phyloP scores from a whole-genome alignment of 2,113 vertebrate species.

The Anoura caudifer region DNA sequence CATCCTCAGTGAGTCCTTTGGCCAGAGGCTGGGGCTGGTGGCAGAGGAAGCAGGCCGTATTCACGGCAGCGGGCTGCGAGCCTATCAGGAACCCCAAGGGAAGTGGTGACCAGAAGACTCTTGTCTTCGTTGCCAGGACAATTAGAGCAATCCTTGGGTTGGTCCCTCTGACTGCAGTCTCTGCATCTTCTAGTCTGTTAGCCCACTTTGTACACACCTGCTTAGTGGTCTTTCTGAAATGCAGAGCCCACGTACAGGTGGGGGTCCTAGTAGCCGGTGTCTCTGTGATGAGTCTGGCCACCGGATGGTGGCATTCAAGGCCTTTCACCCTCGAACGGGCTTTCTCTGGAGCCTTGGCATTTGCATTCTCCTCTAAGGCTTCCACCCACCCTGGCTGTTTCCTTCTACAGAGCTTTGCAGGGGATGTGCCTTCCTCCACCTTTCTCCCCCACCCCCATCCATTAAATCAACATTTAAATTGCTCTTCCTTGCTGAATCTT shows the following conservation, averaged over 20 bases:
- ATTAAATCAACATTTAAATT: neutral
- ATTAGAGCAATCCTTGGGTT: fast-evolving
- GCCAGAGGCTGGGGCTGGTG: neutral
- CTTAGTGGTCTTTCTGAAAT: fast-evolving
- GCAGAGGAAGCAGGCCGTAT: fast-evolving
- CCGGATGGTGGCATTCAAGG: fast-evolving
- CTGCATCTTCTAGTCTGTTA: fast-evolving
- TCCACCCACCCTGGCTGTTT: fast-evolving
- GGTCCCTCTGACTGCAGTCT: neutral
- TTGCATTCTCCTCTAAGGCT: neutral
- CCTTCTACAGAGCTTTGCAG: neutral
- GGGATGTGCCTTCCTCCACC: fast-evolving
- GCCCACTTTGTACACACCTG: too few relatives aligned
- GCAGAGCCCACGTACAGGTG: neutral
- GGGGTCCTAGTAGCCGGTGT: neutral
- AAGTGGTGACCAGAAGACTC: neutral
- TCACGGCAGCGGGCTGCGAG: fast-evolving
- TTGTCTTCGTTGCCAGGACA: fast-evolving
- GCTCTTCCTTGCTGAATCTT: neutral
- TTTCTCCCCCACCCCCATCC: neutral
- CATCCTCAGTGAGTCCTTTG: neutral
- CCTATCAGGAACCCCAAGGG: neutral
- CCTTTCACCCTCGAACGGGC: fast-evolving
- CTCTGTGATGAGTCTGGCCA: neutral
- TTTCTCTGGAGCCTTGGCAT: neutral